phyloP scores from a whole-genome alignment of 2,797 vertebrate species.

The Remorina albescens region DNA sequence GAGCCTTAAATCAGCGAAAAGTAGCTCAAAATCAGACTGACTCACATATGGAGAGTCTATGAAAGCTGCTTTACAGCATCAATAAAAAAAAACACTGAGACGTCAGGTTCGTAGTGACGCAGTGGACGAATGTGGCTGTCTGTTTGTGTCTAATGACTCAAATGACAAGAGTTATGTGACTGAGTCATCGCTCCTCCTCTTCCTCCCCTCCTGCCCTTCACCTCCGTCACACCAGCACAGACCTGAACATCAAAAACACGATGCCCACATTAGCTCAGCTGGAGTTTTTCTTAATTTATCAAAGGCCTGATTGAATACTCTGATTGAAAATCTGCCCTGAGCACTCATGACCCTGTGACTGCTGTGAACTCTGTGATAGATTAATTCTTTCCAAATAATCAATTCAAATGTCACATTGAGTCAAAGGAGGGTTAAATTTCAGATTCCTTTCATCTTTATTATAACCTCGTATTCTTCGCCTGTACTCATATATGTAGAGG shows the following conservation, averaged over 20 bases:
- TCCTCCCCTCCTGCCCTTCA: not conserved
- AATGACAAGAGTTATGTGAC: conserved; percentile 35
- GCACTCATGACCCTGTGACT: not conserved
- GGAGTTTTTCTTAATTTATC: too few relatives aligned
- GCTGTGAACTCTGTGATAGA: not conserved
- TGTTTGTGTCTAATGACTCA: conserved; percentile 16
- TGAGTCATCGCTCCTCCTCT: conserved; percentile 26
- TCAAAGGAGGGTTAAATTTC: not conserved
- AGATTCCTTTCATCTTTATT: too few relatives aligned
- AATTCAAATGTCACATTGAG: not conserved
- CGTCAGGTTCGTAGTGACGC: not conserved
- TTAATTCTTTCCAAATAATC: not conserved
- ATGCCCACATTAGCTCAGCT: not conserved
- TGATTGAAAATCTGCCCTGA: too few relatives aligned
- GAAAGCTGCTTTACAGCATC: not conserved
- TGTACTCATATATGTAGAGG: too few relatives aligned
- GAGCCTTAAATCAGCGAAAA: not conserved
- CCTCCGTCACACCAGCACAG: not conserved
- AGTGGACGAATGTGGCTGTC: conserved; percentile 24
- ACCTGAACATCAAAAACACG: not conserved
- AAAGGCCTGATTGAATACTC: too few relatives aligned
- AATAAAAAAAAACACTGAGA: conserved; percentile 3
- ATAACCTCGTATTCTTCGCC: too few relatives aligned
- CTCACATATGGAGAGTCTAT: not conserved
- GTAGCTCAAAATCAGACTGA: not conserved